Conservation (phyloP, 2,888 invertebrate species). For the Cerastis rubricosa region DNA sequence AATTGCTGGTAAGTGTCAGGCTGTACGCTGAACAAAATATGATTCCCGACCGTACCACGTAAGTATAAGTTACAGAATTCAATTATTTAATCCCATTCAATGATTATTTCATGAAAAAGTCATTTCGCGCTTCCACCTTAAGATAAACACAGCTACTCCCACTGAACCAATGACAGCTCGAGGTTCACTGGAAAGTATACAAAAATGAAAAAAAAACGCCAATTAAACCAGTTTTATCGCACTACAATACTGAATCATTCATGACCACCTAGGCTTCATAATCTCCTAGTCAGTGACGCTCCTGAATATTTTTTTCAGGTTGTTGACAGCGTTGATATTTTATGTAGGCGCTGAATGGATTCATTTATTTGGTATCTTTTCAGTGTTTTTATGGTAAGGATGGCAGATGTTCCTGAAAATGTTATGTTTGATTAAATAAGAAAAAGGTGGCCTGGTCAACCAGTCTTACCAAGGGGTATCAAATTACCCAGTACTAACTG, state of each 20-base stretch:
- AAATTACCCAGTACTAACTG: background rate
- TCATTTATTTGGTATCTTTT: constrained; percentile 41
- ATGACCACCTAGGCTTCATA: constrained; percentile 53
- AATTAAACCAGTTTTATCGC: constrained; percentile 19
- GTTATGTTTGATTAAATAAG: background rate
- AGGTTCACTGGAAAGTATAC: background rate
- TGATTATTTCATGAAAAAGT: too few relatives aligned
- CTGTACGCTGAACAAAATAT: too few relatives aligned
- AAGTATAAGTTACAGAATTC: too few relatives aligned
- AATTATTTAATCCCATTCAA: too few relatives aligned
- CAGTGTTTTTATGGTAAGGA: constrained; percentile 31
- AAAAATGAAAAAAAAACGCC: background rate
- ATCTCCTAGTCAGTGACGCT: constrained; percentile 71
- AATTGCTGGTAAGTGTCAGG: too few relatives aligned
- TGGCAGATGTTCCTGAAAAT: constrained; percentile 27
- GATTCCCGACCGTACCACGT: too few relatives aligned
- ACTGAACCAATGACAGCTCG: constrained; percentile 15
- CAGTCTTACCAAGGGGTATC: background rate
- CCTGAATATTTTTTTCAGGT: constrained; percentile 74
- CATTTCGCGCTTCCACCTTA: too few relatives aligned
- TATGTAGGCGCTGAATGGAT: constrained; percentile 52
- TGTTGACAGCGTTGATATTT: constrained; percentile 70
- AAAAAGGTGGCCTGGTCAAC: background rate
- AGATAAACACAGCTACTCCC: background rate
- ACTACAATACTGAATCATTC: constrained; percentile 50